Evolutionary conservation across 2,113 vertebrate species (phyloP), one percentile per base, ranked within the genome.

Genomic region (Lasiurus cinereus): DNA sequence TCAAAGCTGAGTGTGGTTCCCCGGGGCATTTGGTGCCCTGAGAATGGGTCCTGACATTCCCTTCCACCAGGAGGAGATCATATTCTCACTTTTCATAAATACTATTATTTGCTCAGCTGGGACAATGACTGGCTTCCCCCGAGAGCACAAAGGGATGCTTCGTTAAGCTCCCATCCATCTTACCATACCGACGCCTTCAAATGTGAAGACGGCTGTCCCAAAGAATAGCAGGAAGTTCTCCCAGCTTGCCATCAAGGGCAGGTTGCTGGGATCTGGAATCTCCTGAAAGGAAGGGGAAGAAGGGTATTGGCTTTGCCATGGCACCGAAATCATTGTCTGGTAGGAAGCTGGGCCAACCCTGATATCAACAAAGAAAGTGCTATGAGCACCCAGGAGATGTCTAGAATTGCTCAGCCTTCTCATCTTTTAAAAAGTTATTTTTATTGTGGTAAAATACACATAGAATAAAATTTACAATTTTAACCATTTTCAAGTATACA

Each of bases 111-210:
- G 54, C 36, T 70, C 52, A 27, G 27, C 48, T 39, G 70, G 24
- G 79, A 66, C 48, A 91, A n/a, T 39, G 66, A 89, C 13, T 74
- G 36, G 33, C 24, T 83, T 29, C 69, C 59, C 82, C 48, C 3
- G n/a, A 39, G 73, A 59, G 31, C 70, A 33, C 56, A 10, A n/a
- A 14, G 36, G 21, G 29, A 43, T 18, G 0, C 54, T 12, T 36
- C 27, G 4, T 0, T 29, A 66, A 82, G 7, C 72, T 11, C 76
- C 27, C 0, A 3, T 48, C 6, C 0, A 8, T 97, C 98, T 97
- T 98, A 99, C 99, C 99, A 99, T 99, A 52, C 99, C 99, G 0
- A 99, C 99, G 39, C 99, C 99, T 98, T 99, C 99, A 36, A 99
- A 99, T 69, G 99, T 98, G 94, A 99, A 99, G 97, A 99, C 98